Base-by-base conservation (phyloP, 1,140 invertebrate genomes). In the Amyelois transitella region DNA sequence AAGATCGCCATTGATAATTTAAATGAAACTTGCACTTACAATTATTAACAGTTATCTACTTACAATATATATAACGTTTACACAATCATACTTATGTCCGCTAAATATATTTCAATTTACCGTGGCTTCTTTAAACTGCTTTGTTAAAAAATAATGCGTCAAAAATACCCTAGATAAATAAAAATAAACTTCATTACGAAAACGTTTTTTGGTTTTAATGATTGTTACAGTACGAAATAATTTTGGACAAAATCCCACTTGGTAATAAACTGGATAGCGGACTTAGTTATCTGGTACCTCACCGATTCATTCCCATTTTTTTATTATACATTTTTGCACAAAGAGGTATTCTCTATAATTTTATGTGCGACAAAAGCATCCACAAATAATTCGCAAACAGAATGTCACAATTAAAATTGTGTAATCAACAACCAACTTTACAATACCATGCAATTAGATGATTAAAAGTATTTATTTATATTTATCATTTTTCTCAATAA, bases 281-380 rank as follows among this genome's bases (percentile, higher is more conserved):
- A n/a, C n/a, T n/a, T n/a, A n/a, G 12, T 32, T 5, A 14, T 48
- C 45, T 19, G 45, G 45, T 48, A 48, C 45, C 45, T 38, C n/a
- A 14, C 12, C 18, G 19, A 19, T 1, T 48, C 20, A 48, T 48
- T 21, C 19, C 45, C 14, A 21, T 48, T 48, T 21, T 21, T 21
- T 21, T 21, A 47, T 47, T 20, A 48, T 14, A 48, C 45, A 48
- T 51, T 43, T 43, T 51, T 32, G 55, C 50, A 75, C 74, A 75
- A 76, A 80, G 66, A 63, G 53, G 74, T 81, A 75, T 77, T 66
- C 69, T 75, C 73, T 61, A 73, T 53, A 72, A 72, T 71, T 60
- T 72, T 76, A 75, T 78, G 82, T 86, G 82, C 82, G 74, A 83
- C 57, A 48, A 45, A 85, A 85, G 81, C 81, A 65, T 76, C 66